Base-by-base conservation (phyloP, 2,797 vertebrate species). In the Manis pentadactyla region DNA sequence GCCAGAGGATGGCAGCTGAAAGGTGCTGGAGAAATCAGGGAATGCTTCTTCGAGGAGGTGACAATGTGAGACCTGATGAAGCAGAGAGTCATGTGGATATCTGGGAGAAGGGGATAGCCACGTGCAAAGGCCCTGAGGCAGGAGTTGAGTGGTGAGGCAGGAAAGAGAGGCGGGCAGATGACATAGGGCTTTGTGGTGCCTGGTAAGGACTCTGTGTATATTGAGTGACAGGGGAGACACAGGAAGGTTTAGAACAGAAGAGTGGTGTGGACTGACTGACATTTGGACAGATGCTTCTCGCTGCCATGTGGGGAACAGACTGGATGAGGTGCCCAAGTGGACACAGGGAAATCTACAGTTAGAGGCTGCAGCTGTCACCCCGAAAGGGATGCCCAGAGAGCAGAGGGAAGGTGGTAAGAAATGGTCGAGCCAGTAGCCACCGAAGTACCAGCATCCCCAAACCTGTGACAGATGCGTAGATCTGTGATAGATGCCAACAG, bases 121-220 rank as follows among this genome's bases (percentile, higher is more conserved):
- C 0, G 4, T 73, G 53, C 82, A 87, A 84, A 94, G 93, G 53
- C 29, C 84, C 90, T 74, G 90, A 42, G 79, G 82, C 63, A 53
- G 37, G 29, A 3, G 11, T 1, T 4, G 34, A 68, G 23, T 15
- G 51, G 49, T 9, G 23, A 87, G n/a, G 68, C 25, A 7, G 17
- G 19, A 14, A 2, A 15, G 19, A 66, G 46, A 53, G 39, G 29
- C 3, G 12, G 74, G 57, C 21, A 37, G 27, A 0, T 13, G 83
- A 27, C 71, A 31, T 0, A 1, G 18, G 23, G 29, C 15, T 53
- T 29, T 19, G 4, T 12, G 1, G 39, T 14, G 23, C 51, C 9
- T 1, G 11, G 39, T 0, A 3, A 53, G 78, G 57, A 17, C 21
- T 4, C 0, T 10, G 3, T 61, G 39, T 17, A 19, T 25, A 0